Conservation (phyloP, 2,113 vertebrate genomes). For the Sturnira hondurensis region DNA sequence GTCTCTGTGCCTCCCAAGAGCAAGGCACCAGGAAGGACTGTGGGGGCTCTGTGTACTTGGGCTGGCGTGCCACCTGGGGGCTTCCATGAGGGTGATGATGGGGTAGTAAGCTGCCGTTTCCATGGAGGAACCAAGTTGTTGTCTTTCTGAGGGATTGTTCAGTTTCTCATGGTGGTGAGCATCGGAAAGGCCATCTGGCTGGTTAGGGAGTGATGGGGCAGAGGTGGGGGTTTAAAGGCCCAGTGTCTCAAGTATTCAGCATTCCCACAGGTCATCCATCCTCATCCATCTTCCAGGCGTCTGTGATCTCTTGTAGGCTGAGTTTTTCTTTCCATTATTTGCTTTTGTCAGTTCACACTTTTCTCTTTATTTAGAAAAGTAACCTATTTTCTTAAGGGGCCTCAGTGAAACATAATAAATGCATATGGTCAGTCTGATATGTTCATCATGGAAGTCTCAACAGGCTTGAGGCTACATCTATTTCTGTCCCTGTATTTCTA, state of each 20-base stretch:
- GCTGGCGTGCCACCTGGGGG: background rate
- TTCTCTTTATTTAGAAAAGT: background rate
- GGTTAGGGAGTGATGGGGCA: background rate
- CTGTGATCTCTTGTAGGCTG: background rate
- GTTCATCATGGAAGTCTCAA: background rate
- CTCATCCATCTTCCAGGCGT: background rate
- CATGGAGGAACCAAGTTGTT: background rate
- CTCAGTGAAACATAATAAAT: background rate
- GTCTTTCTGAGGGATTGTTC: background rate
- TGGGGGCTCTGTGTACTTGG: background rate
- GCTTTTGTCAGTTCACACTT: background rate
- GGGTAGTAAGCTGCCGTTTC: background rate
- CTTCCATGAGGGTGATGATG: background rate
- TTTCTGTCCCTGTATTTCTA: background rate
- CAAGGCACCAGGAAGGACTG: background rate
- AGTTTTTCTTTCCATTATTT: background rate
- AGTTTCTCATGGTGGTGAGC: background rate
- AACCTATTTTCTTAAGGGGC: background rate
- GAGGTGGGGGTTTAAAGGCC: background rate
- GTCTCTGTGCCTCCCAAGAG: background rate
- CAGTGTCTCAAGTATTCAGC: background rate
- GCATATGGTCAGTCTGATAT: background rate
- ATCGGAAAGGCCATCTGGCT: background rate
- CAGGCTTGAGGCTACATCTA: background rate
- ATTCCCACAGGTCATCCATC: background rate